These are phyloP conservation scores for Listronotus bonariensis DNA, from an alignment of 1,140 invertebrate genomes.

Conservation along the genomic window DNA sequence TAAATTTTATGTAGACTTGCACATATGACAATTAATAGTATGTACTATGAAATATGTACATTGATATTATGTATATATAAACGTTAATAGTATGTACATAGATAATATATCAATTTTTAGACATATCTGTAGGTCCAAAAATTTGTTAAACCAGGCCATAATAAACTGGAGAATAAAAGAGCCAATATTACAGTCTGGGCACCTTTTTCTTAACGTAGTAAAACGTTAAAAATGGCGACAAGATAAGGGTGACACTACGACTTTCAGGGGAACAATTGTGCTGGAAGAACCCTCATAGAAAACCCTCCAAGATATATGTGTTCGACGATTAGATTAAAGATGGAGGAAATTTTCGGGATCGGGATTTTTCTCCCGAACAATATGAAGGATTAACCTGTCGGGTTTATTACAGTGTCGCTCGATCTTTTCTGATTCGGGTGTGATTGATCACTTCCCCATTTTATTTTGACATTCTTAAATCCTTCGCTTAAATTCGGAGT, in stretches of 20 bases:
- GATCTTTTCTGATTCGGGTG: conserved; percentile 35
- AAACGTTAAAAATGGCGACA: conserved; percentile 38
- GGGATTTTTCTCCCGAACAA: conserved; percentile 34
- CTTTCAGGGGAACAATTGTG: conserved; percentile 32
- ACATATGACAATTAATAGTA: too few species aligned
- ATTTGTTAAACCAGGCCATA: conserved; percentile 7
- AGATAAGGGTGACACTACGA: conserved; percentile 31
- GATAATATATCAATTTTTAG: too few species aligned
- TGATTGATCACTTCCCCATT: conserved; percentile 34
- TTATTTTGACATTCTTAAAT: conserved; percentile 32
- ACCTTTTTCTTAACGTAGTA: conserved; percentile 26
- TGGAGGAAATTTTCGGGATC: conserved; percentile 31
- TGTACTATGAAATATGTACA: too few species aligned
- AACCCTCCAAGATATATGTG: conserved; percentile 37
- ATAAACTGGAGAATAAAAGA: conserved; percentile 15
- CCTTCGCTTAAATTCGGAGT: conserved; percentile 10
- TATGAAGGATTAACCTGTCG: conserved; percentile 40
- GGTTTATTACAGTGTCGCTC: conserved; percentile 37
- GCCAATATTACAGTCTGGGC: conserved; percentile 28
- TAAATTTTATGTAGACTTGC: too few species aligned
- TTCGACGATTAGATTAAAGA: conserved; percentile 38
- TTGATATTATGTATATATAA: too few species aligned
- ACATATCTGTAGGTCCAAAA: background rate
- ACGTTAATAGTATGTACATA: too few species aligned
- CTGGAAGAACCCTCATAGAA: conserved; percentile 30